These are phyloP conservation scores for Tipula confusa DNA, from an alignment of 2,888 invertebrate species.

Conservation along the genomic window DNA sequence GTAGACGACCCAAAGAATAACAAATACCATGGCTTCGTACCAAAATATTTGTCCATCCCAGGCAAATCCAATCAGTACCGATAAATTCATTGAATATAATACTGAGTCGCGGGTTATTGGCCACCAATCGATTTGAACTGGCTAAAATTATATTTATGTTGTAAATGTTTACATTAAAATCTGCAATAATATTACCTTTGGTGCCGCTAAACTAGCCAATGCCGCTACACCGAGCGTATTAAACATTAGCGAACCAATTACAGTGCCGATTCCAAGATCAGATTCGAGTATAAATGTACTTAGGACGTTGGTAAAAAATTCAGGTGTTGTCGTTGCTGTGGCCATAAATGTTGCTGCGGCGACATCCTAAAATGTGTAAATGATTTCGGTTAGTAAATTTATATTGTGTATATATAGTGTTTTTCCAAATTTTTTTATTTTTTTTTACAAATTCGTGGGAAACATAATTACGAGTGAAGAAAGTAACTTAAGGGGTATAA, in stretches of 20 bases:
- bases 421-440: too few species aligned
- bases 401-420: too few species aligned
- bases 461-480: too few species aligned
- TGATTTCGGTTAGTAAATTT: too few species aligned
- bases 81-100: conserved; percentile 59
- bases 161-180: neutral
- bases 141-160: neutral
- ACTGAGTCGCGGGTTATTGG: conserved; percentile 69
- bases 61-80: conserved; percentile 66
- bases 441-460: too few species aligned
- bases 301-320: conserved; percentile 79
- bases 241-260: conserved; percentile 69
- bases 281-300: conserved; percentile 75
- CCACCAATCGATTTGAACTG: conserved; percentile 64
- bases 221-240: conserved; percentile 73
- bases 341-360: conserved; percentile 92
- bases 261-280: conserved; percentile 71
- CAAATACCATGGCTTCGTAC: conserved; percentile 69
- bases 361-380: conserved; percentile 66
- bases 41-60: conserved; percentile 68
- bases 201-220: conserved; percentile 62
- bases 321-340: conserved; percentile 80
- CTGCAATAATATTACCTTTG: conserved; percentile 51
- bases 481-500: too few species aligned
- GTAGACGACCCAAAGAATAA: conserved; percentile 65